Conservation (phyloP, 2,888 invertebrate species). For the Eupithecia dodoneata region DNA sequence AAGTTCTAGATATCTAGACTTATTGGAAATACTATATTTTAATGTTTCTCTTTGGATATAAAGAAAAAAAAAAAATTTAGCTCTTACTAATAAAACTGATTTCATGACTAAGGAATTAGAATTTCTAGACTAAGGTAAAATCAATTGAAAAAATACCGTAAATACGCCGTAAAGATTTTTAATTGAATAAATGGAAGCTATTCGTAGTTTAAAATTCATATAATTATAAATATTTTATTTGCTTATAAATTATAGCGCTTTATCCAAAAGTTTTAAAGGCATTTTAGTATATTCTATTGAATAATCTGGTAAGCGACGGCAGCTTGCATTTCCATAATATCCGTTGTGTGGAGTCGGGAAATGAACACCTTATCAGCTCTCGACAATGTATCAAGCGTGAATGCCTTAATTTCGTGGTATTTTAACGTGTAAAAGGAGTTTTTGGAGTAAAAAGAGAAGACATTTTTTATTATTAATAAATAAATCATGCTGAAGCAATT, state of each 20-base stretch:
- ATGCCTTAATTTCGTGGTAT: constrained; percentile 1
- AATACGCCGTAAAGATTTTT: no score
- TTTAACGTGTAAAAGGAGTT: background rate
- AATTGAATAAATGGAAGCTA: no score
- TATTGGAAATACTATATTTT: no score
- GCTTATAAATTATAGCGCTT: background rate
- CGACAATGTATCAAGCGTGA: constrained; percentile 24
- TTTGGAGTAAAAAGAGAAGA: background rate
- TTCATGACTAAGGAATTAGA: no score
- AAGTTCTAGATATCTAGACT: no score
- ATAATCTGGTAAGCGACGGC: constrained; percentile 41
- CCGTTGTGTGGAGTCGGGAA: constrained; percentile 65
- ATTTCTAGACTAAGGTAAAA: no score
- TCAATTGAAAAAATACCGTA: no score
- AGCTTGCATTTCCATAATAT: constrained; percentile 69
- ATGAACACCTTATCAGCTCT: constrained; percentile 47
- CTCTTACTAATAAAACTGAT: no score
- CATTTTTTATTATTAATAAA: background rate
- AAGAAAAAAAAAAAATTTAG: no score
- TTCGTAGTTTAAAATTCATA: background rate
- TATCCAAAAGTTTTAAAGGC: background rate
- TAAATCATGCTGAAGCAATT: no score
- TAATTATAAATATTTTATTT: background rate
- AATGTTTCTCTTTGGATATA: no score
- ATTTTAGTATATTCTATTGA: constrained; percentile 24